These are phyloP conservation scores for Propithecus deckenii DNA, from an alignment of 2,797 vertebrate species.

Conservation along the genomic window DNA sequence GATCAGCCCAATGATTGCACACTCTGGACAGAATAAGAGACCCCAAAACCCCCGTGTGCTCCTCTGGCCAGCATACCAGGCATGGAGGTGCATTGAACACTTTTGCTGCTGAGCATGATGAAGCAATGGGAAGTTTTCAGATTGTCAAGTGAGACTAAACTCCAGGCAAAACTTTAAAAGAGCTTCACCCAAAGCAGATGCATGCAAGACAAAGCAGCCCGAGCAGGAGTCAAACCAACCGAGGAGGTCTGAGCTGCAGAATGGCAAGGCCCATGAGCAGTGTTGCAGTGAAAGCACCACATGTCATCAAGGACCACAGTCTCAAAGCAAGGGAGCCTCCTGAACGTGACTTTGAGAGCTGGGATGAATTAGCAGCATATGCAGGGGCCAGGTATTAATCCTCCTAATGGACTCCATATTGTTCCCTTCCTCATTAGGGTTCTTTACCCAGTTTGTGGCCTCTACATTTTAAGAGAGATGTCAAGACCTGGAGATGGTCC, in stretches of 20 bases:
- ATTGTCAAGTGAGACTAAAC: neutral
- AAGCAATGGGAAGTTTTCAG: neutral
- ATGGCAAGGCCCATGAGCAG: neutral
- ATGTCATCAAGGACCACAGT: neutral
- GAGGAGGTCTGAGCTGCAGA: neutral
- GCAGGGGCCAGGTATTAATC: slow-evolving; percentile 42
- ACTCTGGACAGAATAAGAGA: fast-evolving
- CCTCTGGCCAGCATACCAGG: neutral
- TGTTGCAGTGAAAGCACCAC: fast-evolving
- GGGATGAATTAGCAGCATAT: slow-evolving; percentile 34
- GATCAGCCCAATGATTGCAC: fast-evolving
- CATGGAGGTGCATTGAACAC: neutral
- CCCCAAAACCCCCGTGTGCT: fast-evolving
- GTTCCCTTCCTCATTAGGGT: slow-evolving; percentile 52
- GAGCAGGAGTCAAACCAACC: neutral
- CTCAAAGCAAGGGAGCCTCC: neutral
- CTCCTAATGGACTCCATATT: slow-evolving; percentile 68
- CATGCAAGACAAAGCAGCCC: neutral
- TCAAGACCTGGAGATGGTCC: slow-evolving; percentile 61
- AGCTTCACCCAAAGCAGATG: neutral
- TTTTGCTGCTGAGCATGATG: neutral
- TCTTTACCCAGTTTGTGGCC: slow-evolving; percentile 50
- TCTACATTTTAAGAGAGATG: slow-evolving; percentile 62
- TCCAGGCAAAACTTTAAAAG: neutral
- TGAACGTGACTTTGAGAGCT: neutral